These are phyloP conservation scores for Drosophila aff. DNA, from an alignment of 1,140 invertebrate species.

Conservation along the genomic window DNA sequence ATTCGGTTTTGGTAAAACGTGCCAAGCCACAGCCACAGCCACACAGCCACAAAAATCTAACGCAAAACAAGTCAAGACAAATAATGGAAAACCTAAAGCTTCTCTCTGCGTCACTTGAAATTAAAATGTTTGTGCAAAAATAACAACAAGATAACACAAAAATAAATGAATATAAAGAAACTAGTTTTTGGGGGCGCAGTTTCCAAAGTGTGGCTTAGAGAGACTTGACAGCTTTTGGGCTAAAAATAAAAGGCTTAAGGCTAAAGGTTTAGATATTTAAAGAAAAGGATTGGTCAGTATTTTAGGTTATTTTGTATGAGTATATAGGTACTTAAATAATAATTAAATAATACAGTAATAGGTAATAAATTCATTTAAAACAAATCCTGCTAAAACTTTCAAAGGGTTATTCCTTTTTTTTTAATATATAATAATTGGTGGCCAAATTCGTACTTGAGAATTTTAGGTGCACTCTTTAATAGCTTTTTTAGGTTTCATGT, in stretches of 20 bases:
- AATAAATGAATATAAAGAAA: slow-evolving; percentile 53
- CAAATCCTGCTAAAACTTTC: too few species aligned
- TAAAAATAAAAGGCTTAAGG: neutral
- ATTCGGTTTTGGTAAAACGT: slow-evolving; percentile 45
- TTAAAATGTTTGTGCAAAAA: slow-evolving; percentile 70
- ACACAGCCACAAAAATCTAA: slow-evolving; percentile 28
- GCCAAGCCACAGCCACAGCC: slow-evolving; percentile 27
- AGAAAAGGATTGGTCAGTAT: neutral
- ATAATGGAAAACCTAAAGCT: slow-evolving; percentile 44
- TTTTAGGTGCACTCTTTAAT: too few species aligned
- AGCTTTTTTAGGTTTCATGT: too few species aligned
- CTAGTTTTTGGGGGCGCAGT: slow-evolving; percentile 58
- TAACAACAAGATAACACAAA: slow-evolving; percentile 23
- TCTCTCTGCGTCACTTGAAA: slow-evolving; percentile 76
- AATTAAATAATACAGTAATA: neutral
- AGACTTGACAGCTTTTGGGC: slow-evolving; percentile 10
- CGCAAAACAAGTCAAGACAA: slow-evolving; percentile 52
- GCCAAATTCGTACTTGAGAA: too few species aligned
- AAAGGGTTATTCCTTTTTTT: too few species aligned
- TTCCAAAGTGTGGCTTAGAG: neutral
- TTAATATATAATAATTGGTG: too few species aligned
- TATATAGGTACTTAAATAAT: neutral
- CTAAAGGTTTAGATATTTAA: neutral
- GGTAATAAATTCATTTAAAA: too few species aligned
- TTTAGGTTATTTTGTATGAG: too few species aligned